Conservation (phyloP, 1,140 invertebrate species). For the Mycetomoellerius zeteki region DNA sequence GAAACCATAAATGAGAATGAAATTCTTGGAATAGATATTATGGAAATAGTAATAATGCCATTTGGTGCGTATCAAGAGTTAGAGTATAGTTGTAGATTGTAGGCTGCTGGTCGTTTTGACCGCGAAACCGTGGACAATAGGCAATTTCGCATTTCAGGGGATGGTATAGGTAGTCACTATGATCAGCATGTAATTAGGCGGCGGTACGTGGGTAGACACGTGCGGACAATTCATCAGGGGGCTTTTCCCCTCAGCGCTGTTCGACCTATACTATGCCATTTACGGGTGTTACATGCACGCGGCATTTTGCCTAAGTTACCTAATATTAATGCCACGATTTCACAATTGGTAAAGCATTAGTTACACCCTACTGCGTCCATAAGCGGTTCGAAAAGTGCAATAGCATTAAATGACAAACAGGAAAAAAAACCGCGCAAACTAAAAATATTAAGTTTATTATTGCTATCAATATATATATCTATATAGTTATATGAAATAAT, state of each 20-base stretch:
- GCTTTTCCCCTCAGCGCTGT: conserved; percentile 75
- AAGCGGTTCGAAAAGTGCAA: conserved; percentile 37
- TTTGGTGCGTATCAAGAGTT: conserved; percentile 70
- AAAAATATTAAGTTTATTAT: neutral
- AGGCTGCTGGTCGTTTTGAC: conserved; percentile 75
- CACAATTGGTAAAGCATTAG: conserved; percentile 79
- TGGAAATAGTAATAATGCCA: conserved; percentile 52
- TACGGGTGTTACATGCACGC: conserved; percentile 82
- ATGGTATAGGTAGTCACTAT: conserved; percentile 84
- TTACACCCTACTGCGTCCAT: conserved; percentile 70
- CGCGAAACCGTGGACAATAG: conserved; percentile 83
- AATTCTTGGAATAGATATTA: neutral
- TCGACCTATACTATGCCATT: conserved; percentile 80
- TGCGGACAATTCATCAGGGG: conserved; percentile 87
- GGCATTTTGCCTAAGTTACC: conserved; percentile 81
- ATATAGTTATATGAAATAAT: too few relatives aligned
- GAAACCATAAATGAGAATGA: neutral
- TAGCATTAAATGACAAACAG: neutral
- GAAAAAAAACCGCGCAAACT: neutral
- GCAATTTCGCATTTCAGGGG: conserved; percentile 83
- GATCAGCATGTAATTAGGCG: conserved; percentile 87
- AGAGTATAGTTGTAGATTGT: conserved; percentile 61
- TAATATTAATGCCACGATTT: conserved; percentile 79
- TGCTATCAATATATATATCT: too few relatives aligned
- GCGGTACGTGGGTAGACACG: conserved; percentile 84